Conservation (phyloP, 2,113 vertebrate genomes). For the Prietella phreatophila region DNA sequence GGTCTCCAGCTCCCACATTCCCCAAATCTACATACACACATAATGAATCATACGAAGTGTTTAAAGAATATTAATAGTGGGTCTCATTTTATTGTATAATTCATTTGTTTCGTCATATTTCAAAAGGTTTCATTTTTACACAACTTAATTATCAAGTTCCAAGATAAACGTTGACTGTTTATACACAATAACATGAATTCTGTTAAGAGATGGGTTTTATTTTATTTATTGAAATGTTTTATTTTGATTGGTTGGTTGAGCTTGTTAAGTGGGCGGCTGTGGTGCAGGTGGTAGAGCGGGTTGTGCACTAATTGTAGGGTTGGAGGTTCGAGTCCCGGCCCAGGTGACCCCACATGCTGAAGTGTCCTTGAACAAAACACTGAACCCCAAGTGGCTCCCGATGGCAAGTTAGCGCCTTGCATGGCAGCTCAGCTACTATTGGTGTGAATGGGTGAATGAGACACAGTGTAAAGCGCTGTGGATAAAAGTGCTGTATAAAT, state of each 20-base stretch:
- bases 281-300: too few relatives aligned
- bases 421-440: too few relatives aligned
- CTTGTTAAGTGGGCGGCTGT: too few relatives aligned
- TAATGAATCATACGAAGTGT: not conserved
- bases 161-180: not conserved
- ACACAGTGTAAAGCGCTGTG: too few relatives aligned
- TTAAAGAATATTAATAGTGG: not conserved
- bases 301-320: too few relatives aligned
- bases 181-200: not conserved
- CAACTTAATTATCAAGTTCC: not conserved
- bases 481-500: too few relatives aligned
- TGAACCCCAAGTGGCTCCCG: too few relatives aligned
- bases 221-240: not conserved
- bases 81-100: not conserved
- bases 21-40: slow-evolving; percentile 24
- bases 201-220: not conserved
- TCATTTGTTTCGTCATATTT: not conserved
- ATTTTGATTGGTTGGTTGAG: not conserved
- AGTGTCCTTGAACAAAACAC: too few relatives aligned
- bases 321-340: too few relatives aligned
- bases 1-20: slow-evolving; percentile 61
- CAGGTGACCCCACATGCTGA: too few relatives aligned
- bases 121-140: not conserved
- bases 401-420: too few relatives aligned
- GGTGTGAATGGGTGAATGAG: too few relatives aligned